These are phyloP conservation scores for Piezodorus guildinii DNA, from an alignment of 1,140 invertebrate species.

Conservation along the genomic window DNA sequence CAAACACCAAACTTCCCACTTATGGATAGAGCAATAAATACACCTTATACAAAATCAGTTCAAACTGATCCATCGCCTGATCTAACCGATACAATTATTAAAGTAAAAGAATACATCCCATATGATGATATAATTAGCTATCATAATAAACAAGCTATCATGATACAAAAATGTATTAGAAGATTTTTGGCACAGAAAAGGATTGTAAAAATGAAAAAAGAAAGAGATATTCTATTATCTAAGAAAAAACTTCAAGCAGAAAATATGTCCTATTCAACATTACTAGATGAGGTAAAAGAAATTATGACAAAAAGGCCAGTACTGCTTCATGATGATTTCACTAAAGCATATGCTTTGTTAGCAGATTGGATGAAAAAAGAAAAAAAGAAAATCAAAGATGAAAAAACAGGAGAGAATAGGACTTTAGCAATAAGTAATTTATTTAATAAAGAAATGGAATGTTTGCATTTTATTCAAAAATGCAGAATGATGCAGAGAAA, in stretches of 20 bases:
- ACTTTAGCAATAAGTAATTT: neutral
- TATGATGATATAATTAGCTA: neutral
- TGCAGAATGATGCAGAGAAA: neutral
- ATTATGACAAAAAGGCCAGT: neutral
- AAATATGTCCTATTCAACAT: neutral
- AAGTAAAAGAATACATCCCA: neutral
- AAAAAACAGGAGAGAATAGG: neutral
- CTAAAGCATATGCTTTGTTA: neutral
- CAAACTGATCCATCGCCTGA: neutral
- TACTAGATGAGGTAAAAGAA: neutral
- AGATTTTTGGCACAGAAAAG: slow-evolving; percentile 5
- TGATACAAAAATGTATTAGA: slow-evolving; percentile 9
- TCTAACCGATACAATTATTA: neutral
- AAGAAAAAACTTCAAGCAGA: neutral
- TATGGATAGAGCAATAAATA: neutral
- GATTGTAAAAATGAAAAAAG: slow-evolving; percentile 6
- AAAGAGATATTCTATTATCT: neutral
- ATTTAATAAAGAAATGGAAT: slow-evolving; percentile 12
- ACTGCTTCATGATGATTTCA: neutral
- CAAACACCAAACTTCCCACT: slow-evolving; percentile 5
- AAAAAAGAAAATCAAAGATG: neutral
- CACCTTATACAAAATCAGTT: neutral
- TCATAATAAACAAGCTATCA: neutral
- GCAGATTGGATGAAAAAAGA: slow-evolving; percentile 4
- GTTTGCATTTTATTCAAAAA: neutral